Percentiles rank a stretch among this genome's conserved stretches.
These are phyloP conservation scores for Elgaria multicarinata DNA, from an alignment of 2,113 vertebrate genomes.

Conservation along the genomic window DNA sequence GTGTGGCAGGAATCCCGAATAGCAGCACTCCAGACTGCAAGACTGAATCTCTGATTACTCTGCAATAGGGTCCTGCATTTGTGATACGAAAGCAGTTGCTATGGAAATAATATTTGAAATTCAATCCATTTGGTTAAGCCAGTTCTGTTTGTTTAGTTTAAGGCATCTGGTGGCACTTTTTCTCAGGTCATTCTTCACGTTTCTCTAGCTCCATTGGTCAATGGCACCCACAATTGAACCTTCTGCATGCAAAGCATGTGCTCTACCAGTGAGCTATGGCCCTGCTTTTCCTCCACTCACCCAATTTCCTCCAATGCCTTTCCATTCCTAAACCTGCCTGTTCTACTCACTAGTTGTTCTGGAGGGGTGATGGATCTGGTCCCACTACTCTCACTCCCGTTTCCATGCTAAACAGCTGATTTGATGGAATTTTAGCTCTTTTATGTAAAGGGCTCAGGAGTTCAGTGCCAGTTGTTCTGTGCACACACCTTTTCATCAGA, in stretches of 20 bases:
- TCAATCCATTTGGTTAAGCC: constrained; percentile 42
- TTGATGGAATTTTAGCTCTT: background rate
- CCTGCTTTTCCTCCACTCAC: too few species aligned
- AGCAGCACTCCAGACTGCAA: too few species aligned
- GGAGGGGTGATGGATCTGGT: too few species aligned
- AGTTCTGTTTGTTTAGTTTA: background rate
- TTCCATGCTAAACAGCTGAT: background rate
- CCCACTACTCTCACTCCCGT: background rate
- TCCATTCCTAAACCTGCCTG: too few species aligned
- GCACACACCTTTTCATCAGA: background rate
- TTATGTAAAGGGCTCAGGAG: background rate
- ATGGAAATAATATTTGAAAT: constrained; percentile 60
- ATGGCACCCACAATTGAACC: too few species aligned
- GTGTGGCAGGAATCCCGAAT: too few species aligned
- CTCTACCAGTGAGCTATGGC: too few species aligned
- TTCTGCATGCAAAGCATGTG: too few species aligned
- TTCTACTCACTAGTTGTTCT: background rate
- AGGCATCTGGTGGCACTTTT: too few species aligned
- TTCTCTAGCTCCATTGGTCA: too few species aligned
- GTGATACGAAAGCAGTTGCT: constrained; percentile 53
- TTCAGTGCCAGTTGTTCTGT: background rate
- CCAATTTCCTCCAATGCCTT: too few species aligned
- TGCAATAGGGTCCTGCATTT: constrained; percentile 5
- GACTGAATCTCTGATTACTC: constrained; percentile 38
- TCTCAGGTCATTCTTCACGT: too few species aligned